phyloP scores from a whole-genome alignment of 1,140 invertebrate genomes.

The Liolophura sinensis region DNA sequence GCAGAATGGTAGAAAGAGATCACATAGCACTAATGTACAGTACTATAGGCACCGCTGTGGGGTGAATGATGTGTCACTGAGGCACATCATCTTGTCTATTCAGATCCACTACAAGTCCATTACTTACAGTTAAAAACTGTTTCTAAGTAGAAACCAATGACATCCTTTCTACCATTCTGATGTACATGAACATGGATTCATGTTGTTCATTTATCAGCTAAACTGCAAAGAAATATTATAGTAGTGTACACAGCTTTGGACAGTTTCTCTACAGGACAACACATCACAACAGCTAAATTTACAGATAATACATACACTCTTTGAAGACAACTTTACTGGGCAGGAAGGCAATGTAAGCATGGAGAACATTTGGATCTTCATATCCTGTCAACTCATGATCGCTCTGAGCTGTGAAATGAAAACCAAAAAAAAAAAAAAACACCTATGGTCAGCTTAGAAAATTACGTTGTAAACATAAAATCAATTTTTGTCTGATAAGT shows the following conservation, averaged over 20 bases:
- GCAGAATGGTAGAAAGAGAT: too few relatives aligned
- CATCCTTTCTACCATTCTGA: too few relatives aligned
- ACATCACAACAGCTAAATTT: too few relatives aligned
- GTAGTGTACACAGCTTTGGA: not conserved
- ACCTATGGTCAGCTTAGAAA: not conserved
- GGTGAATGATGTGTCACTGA: too few relatives aligned
- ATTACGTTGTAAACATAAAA: constrained; percentile 1
- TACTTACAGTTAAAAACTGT: too few relatives aligned
- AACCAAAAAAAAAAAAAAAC: not conserved
- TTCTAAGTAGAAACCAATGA: too few relatives aligned
- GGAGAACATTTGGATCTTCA: constrained; percentile 55
- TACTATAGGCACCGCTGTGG: too few relatives aligned
- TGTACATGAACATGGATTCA: too few relatives aligned
- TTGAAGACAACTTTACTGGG: constrained; percentile 52
- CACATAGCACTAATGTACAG: too few relatives aligned
- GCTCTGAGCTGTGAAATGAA: constrained; percentile 38
- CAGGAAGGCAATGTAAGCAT: constrained; percentile 56
- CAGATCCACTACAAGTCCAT: too few relatives aligned
- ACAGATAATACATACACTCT: constrained; percentile 39
- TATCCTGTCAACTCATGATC: constrained; percentile 54
- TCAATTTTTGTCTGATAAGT: not conserved
- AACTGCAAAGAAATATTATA: not conserved
- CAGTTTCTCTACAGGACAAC: too few relatives aligned
- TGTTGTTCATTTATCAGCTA: not conserved
- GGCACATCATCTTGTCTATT: too few relatives aligned